A percentile compares a stretch with the other conserved stretches of the same genome.
Evolutionary conservation across 2,888 invertebrate genomes (phyloP).

Genomic region (Dynastes tityus): DNA sequence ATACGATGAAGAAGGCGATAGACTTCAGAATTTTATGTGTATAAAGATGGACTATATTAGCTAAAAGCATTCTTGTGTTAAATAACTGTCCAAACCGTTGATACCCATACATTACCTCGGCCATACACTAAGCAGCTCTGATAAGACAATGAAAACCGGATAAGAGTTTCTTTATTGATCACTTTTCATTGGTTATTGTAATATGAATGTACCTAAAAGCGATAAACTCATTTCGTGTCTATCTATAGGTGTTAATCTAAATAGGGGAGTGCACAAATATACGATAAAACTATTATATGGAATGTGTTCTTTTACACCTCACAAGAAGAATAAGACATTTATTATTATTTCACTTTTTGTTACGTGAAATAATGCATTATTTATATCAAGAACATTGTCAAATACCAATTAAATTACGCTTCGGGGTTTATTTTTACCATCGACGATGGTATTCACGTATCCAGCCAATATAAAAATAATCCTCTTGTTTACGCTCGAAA

Average conservation of each 20-base stretch:
- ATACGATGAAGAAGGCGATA: slow-evolving; percentile 48
- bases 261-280: slow-evolving; percentile 51
- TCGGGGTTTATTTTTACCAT: no score
- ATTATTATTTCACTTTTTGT: slow-evolving; percentile 28
- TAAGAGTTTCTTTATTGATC: slow-evolving; percentile 62
- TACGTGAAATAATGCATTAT: background rate
- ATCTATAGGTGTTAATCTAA: slow-evolving; percentile 59
- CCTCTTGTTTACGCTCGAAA: slow-evolving; percentile 30
- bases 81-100: slow-evolving; percentile 60
- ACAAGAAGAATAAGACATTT: slow-evolving; percentile 52
- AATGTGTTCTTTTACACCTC: slow-evolving; percentile 51
- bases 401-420: background rate
- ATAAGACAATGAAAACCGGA: slow-evolving; percentile 62
- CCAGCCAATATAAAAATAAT: slow-evolving; percentile 1
- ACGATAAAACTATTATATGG: slow-evolving; percentile 51
- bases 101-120: slow-evolving; percentile 62
- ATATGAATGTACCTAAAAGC: slow-evolving; percentile 57
- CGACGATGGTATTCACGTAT: no score
- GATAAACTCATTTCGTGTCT: slow-evolving; percentile 54
- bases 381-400: background rate
- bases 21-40: slow-evolving; percentile 60
- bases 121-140: slow-evolving; percentile 60
- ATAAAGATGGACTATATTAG: slow-evolving; percentile 62
- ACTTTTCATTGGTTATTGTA: slow-evolving; percentile 61
- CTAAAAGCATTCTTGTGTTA: slow-evolving; percentile 64